Evolutionary conservation across 2,113 vertebrate species (phyloP), one percentile per base, ranked within the genome.

Genomic region (Lophius piscatorius): DNA sequence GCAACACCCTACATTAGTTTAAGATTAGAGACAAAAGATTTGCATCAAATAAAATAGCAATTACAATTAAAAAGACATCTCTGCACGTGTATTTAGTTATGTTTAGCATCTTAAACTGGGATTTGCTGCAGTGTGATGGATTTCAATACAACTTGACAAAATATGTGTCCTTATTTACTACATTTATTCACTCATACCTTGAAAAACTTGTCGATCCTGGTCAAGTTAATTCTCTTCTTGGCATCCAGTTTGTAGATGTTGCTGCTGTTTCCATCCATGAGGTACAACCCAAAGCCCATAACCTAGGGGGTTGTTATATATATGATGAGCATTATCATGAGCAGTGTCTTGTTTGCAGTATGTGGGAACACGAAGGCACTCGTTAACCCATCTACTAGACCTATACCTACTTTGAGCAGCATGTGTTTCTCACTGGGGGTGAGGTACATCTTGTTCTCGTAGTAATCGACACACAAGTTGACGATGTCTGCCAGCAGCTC

Each of bases 181-280:
- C 12, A 9, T 14, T 1, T 6, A 11, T 2, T 6, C 8, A 0
- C 5, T 1, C 16, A 0, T 71, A 99, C 97, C 97, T 99, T 99
- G 75, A 99, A 99, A 79, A 94, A 98, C 42, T 98, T 99, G 88
- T 99, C 97, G 9, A 99, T 98, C 87, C 95, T 98, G 41, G 90
- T 92, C 76, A 99, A 88, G 86, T 98, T 98, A 57, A 99, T 95
- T 76, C 97, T 94, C 84, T 98, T 99, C 91, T 99, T 99, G 64
- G 97, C 93, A 26, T 99, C 97, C 23, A 99, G 71, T 60, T 98
- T 99, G 83, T 99, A 99, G 81, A 99, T 97, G 87, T 96, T 99
- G 88, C 97, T 98, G 83, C 94, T 93, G 40, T 84, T 93, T 52
- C 97, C 97, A 64, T 99, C 97, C 94, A 99, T 99, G 55, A 99